Base-by-base conservation (phyloP, 1,140 invertebrate genomes). In the Leptonema lineaticorne region DNA sequence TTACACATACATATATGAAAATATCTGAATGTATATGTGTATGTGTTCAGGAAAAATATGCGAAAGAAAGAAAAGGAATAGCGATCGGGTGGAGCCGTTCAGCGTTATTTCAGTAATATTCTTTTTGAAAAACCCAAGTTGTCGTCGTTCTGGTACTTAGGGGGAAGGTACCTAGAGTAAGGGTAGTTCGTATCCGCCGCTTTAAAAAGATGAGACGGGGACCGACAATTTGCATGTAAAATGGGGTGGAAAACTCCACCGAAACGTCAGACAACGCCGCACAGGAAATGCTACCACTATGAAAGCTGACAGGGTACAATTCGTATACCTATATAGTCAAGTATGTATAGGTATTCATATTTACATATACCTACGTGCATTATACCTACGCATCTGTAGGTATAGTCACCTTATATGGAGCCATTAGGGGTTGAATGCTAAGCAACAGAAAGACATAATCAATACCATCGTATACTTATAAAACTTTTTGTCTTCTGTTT, bases 171-270 rank as follows among this genome's bases (percentile, higher is more conserved):
- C 11, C 5, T 33, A 45, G 16, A 2, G 37, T 11, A 7, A 26
- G 4, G 18, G 46, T 18, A 20, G 16, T 48, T 20, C 46, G 37
- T 37, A 59, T 59, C 57, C 57, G 57, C 57, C 57, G 57, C 57
- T 59, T 59, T 59, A 59, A 59, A 59, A 59, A 59, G 57, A 59
- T 59, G 57, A 59, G 57, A 59, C 57, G 33, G 57, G 57, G 57
- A 20, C 28, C 57, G 24, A 29, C 57, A 59, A 59, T 59, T 59
- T 59, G 57, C 57, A 59, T 59, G 57, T 59, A 59, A 59, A 59
- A 59, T 59, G 57, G 30, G 57, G 27, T 59, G 57, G 57, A 59
- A 59, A 59, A 59, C 57, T 59, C 57, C n/a, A 11, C 57, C 57
- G 57, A 59, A 57, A 59, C 57, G 57, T 59, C 57, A 59, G 57